Conservation (phyloP, 2,888 invertebrate genomes). For the Ichneumoninae sp. region DNA sequence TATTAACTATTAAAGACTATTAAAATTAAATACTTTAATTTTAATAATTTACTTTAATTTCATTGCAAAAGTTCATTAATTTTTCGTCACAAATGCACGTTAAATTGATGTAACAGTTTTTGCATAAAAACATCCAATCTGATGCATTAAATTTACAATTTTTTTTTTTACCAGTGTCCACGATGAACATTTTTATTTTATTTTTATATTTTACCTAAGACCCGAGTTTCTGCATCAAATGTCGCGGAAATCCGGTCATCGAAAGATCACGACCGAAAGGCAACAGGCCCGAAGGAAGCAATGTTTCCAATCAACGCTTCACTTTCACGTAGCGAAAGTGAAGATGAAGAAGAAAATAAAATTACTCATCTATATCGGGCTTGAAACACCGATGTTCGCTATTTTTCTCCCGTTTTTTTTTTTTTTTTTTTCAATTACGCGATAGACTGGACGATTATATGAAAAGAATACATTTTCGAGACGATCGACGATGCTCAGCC, state of each 20-base stretch:
- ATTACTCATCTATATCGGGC: background rate
- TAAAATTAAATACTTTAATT: too few relatives aligned
- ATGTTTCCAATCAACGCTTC: constrained; percentile 3
- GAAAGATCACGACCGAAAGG: constrained; percentile 7
- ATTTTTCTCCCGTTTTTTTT: background rate
- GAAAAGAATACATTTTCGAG: constrained; percentile 20
- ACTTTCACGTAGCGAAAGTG: constrained; percentile 1
- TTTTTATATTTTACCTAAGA: background rate
- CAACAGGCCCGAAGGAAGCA: background rate
- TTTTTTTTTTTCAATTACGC: constrained; percentile 13
- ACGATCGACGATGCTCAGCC: constrained; percentile 27
- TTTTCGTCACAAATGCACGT: too few relatives aligned
- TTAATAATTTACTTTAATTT: too few relatives aligned
- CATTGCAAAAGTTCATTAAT: too few relatives aligned
- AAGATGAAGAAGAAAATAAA: background rate
- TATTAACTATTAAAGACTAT: too few relatives aligned
- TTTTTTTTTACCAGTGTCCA: too few relatives aligned
- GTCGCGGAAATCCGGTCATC: constrained; percentile 24
- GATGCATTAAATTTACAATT: too few relatives aligned
- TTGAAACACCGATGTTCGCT: background rate
- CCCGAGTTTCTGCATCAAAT: background rate
- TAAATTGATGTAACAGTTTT: too few relatives aligned
- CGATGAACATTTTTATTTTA: background rate
- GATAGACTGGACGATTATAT: constrained; percentile 35
- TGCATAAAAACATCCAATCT: too few relatives aligned